Percentiles rank a stretch among this genome's conserved stretches.
phyloP scores from a whole-genome alignment of 92 coral and sea anemone genomes.

The Anthopleura xanthogrammica region DNA sequence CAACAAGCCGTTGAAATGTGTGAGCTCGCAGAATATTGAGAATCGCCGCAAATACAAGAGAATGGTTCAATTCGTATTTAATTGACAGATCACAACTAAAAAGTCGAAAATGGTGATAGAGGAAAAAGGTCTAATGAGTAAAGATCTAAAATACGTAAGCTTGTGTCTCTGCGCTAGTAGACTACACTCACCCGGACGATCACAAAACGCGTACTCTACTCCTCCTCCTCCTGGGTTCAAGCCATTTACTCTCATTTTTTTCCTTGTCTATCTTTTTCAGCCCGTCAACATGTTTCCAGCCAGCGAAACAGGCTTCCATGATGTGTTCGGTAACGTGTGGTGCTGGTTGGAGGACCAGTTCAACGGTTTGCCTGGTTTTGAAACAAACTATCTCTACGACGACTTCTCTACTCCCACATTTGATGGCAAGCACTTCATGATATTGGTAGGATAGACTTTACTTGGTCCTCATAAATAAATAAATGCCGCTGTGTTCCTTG shows the following conservation, averaged over 20 bases:
- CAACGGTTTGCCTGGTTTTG: slow-evolving; percentile 44
- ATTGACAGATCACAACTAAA: too few species aligned
- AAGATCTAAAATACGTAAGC: too few species aligned
- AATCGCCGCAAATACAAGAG: too few species aligned
- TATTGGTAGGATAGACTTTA: slow-evolving; percentile 30
- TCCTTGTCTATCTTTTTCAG: slow-evolving; percentile 17
- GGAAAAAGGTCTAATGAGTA: too few species aligned
- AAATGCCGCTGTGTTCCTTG: neutral
- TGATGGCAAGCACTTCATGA: slow-evolving; percentile 65
- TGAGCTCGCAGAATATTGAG: too few species aligned
- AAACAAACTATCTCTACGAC: slow-evolving; percentile 45
- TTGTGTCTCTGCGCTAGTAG: too few species aligned
- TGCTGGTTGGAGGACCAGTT: slow-evolving; percentile 64
- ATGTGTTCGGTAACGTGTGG: slow-evolving; percentile 72
- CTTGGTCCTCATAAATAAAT: neutral
- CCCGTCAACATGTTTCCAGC: slow-evolving; percentile 68
- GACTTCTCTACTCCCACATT: slow-evolving; percentile 62
- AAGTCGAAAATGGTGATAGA: too few species aligned
- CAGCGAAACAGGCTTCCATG: slow-evolving; percentile 57
- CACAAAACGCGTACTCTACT: too few species aligned
- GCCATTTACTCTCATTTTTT: neutral
- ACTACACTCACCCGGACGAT: too few species aligned
- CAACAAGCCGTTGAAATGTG: too few species aligned
- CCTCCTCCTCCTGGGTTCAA: too few species aligned
- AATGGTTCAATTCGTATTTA: too few species aligned